Conservation (phyloP, 2,797 vertebrate species). For the Lithobates sylvaticus region DNA sequence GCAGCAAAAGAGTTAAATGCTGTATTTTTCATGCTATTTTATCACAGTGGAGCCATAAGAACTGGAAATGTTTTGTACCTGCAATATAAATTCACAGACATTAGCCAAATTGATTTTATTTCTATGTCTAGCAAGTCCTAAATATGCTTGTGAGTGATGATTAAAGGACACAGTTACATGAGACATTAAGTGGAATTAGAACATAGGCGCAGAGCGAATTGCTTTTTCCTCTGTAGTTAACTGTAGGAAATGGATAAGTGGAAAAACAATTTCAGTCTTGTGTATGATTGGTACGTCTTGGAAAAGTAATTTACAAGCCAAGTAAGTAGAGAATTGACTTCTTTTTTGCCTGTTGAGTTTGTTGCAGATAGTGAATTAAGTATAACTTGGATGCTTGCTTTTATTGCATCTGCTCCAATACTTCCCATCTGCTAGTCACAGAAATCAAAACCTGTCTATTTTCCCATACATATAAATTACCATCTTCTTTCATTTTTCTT, state of each 20-base stretch:
- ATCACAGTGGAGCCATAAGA: background rate
- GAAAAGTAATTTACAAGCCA: slow-evolving; percentile 27
- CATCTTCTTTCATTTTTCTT: slow-evolving; percentile 5
- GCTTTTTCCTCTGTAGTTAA: slow-evolving; percentile 6
- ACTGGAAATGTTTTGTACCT: background rate
- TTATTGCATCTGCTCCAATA: background rate
- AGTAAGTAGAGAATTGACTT: slow-evolving; percentile 5
- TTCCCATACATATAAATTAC: background rate
- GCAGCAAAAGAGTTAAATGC: background rate
- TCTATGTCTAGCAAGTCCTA: slow-evolving; percentile 24
- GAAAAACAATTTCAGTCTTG: slow-evolving; percentile 43
- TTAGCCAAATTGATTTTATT: slow-evolving; percentile 20
- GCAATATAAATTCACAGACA: background rate
- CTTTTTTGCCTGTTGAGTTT: slow-evolving; percentile 1
- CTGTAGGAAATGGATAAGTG: slow-evolving; percentile 22
- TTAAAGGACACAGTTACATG: slow-evolving; percentile 21
- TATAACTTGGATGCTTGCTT: background rate
- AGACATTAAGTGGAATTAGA: slow-evolving; percentile 32
- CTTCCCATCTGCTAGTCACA: background rate
- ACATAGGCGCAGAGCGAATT: slow-evolving; percentile 14
- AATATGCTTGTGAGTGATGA: slow-evolving; percentile 11
- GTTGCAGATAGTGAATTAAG: background rate
- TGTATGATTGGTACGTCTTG: slow-evolving; percentile 19
- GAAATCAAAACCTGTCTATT: slow-evolving; percentile 13
- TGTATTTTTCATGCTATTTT: background rate